These are phyloP conservation scores for Rhingia rostrata DNA, from an alignment of 2,888 invertebrate genomes.

Conservation along the genomic window DNA sequence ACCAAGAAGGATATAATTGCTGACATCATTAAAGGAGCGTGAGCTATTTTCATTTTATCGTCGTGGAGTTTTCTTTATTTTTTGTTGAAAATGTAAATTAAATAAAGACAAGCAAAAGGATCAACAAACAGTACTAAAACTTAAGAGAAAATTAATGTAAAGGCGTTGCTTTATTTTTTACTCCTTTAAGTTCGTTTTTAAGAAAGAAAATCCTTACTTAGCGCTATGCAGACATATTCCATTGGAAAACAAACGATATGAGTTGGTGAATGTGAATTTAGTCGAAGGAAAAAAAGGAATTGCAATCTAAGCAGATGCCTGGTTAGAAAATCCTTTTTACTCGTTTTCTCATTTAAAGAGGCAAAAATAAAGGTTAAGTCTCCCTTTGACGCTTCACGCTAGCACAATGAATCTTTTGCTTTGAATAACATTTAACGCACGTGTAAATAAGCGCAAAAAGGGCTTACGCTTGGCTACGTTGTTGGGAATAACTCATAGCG, in stretches of 20 bases:
- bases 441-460: neutral
- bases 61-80: neutral
- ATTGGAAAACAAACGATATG: too few relatives aligned
- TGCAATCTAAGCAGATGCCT: neutral
- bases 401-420: neutral
- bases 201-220: neutral
- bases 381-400: constrained; percentile 22
- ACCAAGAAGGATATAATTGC: neutral
- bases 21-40: neutral
- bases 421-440: neutral
- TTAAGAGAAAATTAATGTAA: too few relatives aligned
- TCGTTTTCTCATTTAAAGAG: constrained; percentile 12
- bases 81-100: constrained; percentile 23
- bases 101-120: constrained; percentile 21
- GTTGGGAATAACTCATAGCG: too few relatives aligned
- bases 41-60: neutral
- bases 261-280: too few relatives aligned
- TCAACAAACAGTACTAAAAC: neutral
- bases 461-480: too few relatives aligned
- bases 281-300: neutral
- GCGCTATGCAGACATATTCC: neutral
- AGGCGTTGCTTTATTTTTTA: too few relatives aligned
- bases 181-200: too few relatives aligned
- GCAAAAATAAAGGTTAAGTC: constrained; percentile 2
- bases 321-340: constrained; percentile 27